Base-by-base conservation (phyloP, 2,888 invertebrate genomes). In the Heliconius ismenius region DNA sequence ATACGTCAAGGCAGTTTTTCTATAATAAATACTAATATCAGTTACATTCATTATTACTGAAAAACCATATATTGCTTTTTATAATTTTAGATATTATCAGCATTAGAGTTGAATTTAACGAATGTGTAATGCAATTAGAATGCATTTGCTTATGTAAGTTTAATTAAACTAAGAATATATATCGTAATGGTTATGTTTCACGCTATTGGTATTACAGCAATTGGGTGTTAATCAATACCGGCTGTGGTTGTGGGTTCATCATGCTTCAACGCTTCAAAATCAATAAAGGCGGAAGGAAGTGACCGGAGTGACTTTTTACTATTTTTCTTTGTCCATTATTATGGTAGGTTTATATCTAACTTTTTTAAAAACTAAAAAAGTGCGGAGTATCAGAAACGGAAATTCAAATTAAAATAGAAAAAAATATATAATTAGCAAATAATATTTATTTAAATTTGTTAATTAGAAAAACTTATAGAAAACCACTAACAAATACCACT, bases 161-260 rank as follows among this genome's bases (percentile, higher is more conserved):
- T 65, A 9, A 65, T 65, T 24, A 11, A 39, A 39, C 36, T 65
- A 64, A 28, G 63, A 21, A 64, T 64, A 64, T 18, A 63, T 32
- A 64, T 28, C 21, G 18, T 28, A 64, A 64, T 62, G 15, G 24
- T 26, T 62, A 62, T 1, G 28, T 28, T 26, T 28, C 28, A 63
- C 63, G 26, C 15, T 63, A 63, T 63, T 64, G 32, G 28, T 64
- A 21, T 64, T 64, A 10, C 63, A 7, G 18, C 28, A 28, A 63
- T 62, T 63, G 18, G 28, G 28, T 28, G 6, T 63, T 28, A 63
- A 63, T 63, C 63, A 63, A 63, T 64, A 62, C 62, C 26, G 62
- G 62, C 62, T 15, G 26, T 26, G 24, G 62, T 62, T 26, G 26
- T 18, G 26, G 62, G 62, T 62, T 62, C 62, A 26, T 62, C 62